phyloP scores from a whole-genome alignment of 1,140 invertebrate genomes.

The Samia ricini region DNA sequence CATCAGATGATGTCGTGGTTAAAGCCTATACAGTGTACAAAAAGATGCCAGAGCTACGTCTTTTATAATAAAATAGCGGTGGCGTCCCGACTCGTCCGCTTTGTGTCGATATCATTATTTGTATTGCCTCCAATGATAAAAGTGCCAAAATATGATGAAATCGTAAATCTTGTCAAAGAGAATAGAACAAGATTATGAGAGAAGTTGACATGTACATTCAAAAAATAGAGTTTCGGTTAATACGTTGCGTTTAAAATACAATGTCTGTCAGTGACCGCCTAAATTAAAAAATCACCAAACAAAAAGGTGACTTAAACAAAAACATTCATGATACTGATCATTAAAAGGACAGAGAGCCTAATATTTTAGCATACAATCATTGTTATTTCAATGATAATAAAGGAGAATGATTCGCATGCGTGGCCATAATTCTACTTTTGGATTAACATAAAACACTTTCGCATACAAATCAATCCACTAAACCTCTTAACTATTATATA shows the following conservation, averaged over 20 bases:
- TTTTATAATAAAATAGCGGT: too few species aligned
- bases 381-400: background rate
- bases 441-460: conserved; percentile 3
- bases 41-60: too few species aligned
- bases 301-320: background rate
- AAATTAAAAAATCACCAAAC: conserved; percentile 4
- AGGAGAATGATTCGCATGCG: conserved; percentile 1
- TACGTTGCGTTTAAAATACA: background rate
- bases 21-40: too few species aligned
- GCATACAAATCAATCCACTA: conserved; percentile 10
- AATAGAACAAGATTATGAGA: background rate
- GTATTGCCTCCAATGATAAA: too few species aligned
- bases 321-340: background rate
- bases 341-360: background rate
- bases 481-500: background rate
- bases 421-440: conserved; percentile 2
- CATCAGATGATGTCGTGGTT: too few species aligned
- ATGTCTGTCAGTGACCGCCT: background rate
- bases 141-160: too few species aligned
- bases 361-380: conserved; percentile 11
- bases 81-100: too few species aligned
- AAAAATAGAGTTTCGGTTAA: background rate
- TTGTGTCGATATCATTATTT: too few species aligned
- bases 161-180: too few species aligned
- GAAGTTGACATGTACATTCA: background rate